Evolutionary conservation across 2,888 invertebrate species (phyloP).

Genomic region (Nephrotoma appendiculata): DNA sequence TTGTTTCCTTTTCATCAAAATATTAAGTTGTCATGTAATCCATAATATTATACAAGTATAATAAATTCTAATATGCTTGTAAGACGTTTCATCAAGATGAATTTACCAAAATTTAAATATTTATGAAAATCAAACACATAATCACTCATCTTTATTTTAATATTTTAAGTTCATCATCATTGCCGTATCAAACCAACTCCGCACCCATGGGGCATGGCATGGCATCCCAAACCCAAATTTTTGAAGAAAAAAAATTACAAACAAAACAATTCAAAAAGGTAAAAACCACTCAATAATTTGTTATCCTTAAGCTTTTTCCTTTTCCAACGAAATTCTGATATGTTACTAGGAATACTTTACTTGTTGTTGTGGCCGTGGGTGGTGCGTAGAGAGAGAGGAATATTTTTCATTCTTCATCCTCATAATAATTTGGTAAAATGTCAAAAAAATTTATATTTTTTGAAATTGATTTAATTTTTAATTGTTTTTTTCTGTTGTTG

Average conservation of each 20-base stretch:
- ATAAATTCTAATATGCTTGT: too few species aligned
- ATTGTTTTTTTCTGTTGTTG: not conserved
- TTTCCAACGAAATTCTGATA: not conserved
- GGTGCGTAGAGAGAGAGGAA: too few species aligned
- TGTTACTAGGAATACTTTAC: too few species aligned
- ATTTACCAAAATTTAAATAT: not conserved
- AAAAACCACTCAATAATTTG: not conserved
- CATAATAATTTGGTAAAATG: not conserved
- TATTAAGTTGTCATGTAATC: too few species aligned
- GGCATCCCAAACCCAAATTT: not conserved
- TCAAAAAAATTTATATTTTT: not conserved
- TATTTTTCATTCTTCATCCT: not conserved
- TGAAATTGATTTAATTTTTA: not conserved
- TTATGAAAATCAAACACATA: not conserved
- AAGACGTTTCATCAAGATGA: not conserved
- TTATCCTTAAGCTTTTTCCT: not conserved
- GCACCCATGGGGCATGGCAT: too few species aligned
- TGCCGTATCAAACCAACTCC: not conserved
- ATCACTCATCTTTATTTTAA: not conserved
- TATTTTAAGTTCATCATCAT: not conserved
- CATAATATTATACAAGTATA: too few species aligned
- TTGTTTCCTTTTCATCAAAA: too few species aligned
- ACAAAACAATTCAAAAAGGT: not conserved
- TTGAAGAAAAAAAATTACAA: not conserved
- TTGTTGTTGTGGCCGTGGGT: too few species aligned